phyloP scores from a whole-genome alignment of 2,797 vertebrate species.

The Bucorvus abyssinicus region DNA sequence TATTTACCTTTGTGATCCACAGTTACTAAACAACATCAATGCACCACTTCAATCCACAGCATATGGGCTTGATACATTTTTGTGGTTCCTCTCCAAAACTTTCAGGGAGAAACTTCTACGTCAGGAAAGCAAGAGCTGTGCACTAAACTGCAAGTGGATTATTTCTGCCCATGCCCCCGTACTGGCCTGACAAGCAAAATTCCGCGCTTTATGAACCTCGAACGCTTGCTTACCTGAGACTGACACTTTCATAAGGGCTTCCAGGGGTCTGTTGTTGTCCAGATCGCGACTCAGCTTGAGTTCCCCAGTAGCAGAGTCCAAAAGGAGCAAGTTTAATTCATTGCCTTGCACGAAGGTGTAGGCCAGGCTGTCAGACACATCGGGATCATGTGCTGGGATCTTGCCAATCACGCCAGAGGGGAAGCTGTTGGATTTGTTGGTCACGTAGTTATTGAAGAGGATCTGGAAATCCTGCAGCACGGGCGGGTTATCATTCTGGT shows the following conservation, averaged over 20 bases:
- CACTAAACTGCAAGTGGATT: background rate
- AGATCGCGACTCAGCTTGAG: constrained; percentile 90
- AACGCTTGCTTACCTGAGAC: constrained; percentile 86
- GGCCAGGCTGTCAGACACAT: constrained; percentile 90
- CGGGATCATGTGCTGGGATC: constrained; percentile 93
- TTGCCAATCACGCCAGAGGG: constrained; percentile 92
- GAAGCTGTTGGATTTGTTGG: constrained; percentile 97
- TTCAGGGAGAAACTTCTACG: background rate
- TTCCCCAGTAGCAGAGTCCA: constrained; percentile 89
- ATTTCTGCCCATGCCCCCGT: background rate
- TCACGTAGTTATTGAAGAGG: constrained; percentile 97
- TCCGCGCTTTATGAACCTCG: background rate
- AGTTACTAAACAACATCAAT: background rate
- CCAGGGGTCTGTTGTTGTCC: constrained; percentile 93
- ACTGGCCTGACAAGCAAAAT: background rate
- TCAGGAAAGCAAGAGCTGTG: background rate
- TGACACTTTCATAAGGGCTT: constrained; percentile 93
- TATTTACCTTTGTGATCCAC: background rate
- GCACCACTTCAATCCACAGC: constrained; percentile 1
- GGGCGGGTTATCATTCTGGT: constrained; percentile 92
- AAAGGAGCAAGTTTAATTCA: constrained; percentile 87
- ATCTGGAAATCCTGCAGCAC: constrained; percentile 94
- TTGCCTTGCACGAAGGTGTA: constrained; percentile 94
- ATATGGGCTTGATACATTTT: background rate
- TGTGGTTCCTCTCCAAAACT: background rate